Evolutionary conservation across 2,113 vertebrate species (phyloP), one percentile per base, ranked within the genome.

Genomic region (Rhinogobius similis): DNA sequence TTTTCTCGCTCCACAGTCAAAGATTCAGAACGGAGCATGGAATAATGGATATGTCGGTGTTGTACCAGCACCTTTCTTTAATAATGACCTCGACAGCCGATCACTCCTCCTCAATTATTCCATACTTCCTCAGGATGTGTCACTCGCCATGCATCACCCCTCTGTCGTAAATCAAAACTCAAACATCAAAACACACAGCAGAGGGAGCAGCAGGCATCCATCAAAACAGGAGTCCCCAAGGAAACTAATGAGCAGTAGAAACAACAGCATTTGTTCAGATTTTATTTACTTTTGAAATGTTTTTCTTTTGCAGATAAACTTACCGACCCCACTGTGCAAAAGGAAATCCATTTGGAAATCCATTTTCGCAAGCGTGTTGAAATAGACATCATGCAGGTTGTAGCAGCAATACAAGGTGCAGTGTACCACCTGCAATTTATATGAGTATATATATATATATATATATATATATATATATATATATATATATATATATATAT

Each of bases 11-110:
- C 61, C 63, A 62, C 39, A 68, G 75, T 83, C 72, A 78, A 41
- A 50, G 59, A 44, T 3, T 2, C 26, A 72, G 78, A 77, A 73
- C 70, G 44, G 50, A 69, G 53, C 52, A 70, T 65, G 62, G 81
- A 78, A 87, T 84, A 83, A 87, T 77, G 23, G 67, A 78, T 72
- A 68, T 72, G 39, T 43, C 26, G 56, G 53, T 71, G 73, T 72
- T 73, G 78, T 70, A 50, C 38, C 23, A 48, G 59, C 32, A 43
- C 70, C 73, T 71, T 63, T 72, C 62, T 64, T 53, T 79, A 83
- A 73, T 64, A 55, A 77, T 65, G 72, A 83, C 73, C 63, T 80
- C 78, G 71, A 27, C 29, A 43, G 12, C 36, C 43, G 2, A 21
- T 67, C 73, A 0, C 32, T 63, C n/a, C 27, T 46, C 0, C 26